Percentiles rank a stretch among this genome's conserved stretches.
Conservation (phyloP, 2,888 invertebrate species). For the Venusia cambrica region DNA sequence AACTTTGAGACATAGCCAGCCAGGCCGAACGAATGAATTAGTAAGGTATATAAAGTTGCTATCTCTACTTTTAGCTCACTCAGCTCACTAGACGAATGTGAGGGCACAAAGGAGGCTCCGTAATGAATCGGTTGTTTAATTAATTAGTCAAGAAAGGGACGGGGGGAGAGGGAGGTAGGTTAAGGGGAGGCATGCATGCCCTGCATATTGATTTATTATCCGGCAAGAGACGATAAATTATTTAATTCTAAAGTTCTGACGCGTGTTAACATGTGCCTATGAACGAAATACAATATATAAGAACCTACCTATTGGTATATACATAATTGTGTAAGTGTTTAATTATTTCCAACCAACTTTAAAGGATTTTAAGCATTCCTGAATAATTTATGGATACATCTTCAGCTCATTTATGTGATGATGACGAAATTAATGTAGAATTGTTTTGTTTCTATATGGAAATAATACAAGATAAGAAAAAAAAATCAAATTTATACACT, state of each 20-base stretch:
- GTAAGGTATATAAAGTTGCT: slow-evolving; percentile 37
- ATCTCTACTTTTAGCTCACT: slow-evolving; percentile 52
- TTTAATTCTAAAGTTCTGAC: slow-evolving; percentile 75
- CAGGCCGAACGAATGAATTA: no score
- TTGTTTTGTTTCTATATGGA: no score
- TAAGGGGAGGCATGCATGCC: slow-evolving; percentile 62
- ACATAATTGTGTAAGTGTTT: slow-evolving; percentile 8
- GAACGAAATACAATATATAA: slow-evolving; percentile 20
- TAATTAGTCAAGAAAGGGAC: slow-evolving; percentile 84
- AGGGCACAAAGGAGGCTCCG: slow-evolving; percentile 78
- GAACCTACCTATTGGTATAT: slow-evolving; percentile 13
- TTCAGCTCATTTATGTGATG: no score
- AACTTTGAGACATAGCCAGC: no score
- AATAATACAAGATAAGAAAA: no score
- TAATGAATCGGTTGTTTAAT: slow-evolving; percentile 90
- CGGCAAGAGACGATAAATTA: slow-evolving; percentile 71
- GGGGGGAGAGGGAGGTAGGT: slow-evolving; percentile 37
- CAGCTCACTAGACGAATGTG: slow-evolving; percentile 71
- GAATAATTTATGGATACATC: no score
- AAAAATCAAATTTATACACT: no score
- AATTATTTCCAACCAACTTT: not conserved
- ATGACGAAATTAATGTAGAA: no score
- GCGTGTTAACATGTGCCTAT: slow-evolving; percentile 51
- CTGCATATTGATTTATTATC: slow-evolving; percentile 80
- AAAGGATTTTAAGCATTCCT: no score